Conservation (phyloP, 2,888 invertebrate genomes). For the Drosophila yooni region DNA sequence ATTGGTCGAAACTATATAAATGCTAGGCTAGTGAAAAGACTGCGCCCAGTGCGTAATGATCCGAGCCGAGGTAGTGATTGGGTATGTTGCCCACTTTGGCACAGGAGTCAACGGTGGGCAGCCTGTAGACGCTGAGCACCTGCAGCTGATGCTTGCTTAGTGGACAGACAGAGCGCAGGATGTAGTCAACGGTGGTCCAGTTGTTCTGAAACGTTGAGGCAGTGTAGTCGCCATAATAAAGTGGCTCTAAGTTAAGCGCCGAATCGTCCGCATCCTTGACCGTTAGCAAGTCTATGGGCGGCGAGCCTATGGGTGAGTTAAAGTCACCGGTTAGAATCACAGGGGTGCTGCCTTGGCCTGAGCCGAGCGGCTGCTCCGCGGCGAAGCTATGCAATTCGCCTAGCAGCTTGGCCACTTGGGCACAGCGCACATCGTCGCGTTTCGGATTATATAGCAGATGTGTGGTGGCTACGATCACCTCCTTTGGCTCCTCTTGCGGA, state of each 20-base stretch:
- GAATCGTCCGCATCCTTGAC: not conserved
- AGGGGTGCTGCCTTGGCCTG: constrained; percentile 86
- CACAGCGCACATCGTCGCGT: constrained; percentile 94
- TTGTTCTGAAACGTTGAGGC: constrained; percentile 90
- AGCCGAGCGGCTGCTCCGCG: constrained; percentile 73
- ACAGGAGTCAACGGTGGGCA: constrained; percentile 89
- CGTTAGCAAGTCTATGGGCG: constrained; percentile 82
- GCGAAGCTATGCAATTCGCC: constrained; percentile 93
- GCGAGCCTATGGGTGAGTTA: constrained; percentile 82
- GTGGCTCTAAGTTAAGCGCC: constrained; percentile 47
- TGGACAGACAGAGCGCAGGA: constrained; percentile 88
- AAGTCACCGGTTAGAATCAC: constrained; percentile 97
- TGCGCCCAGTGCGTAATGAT: constrained; percentile 93
- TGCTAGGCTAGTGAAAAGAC: constrained; percentile 86
- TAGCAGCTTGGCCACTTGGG: constrained; percentile 93
- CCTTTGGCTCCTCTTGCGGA: constrained; percentile 79
- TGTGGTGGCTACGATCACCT: constrained; percentile 94
- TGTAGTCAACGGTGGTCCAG: constrained; percentile 95
- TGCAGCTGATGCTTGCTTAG: constrained; percentile 83
- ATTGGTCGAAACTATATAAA: not conserved
- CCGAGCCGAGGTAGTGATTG: constrained; percentile 90
- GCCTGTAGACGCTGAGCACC: constrained; percentile 87
- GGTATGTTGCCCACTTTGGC: constrained; percentile 88
- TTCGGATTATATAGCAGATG: constrained; percentile 97
- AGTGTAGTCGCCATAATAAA: constrained; percentile 51